Conservation (phyloP, 2,888 invertebrate genomes). For the Drosophila nr. fundita region DNA sequence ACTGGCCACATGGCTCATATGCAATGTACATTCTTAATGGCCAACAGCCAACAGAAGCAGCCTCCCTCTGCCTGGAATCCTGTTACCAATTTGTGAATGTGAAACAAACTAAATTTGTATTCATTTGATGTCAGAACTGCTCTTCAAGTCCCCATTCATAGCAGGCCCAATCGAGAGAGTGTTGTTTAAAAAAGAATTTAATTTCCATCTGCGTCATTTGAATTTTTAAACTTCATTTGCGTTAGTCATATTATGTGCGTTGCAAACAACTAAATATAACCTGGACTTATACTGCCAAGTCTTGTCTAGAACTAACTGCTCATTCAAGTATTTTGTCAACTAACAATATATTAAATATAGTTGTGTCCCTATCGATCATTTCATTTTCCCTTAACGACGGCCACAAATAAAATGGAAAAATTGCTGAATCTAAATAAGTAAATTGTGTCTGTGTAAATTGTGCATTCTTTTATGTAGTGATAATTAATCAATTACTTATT, state of each 20-base stretch:
- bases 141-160: not conserved
- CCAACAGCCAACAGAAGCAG: not conserved
- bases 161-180: too few relatives aligned
- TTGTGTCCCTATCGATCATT: not conserved
- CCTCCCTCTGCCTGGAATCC: not conserved
- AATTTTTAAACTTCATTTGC: not conserved
- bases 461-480: slow-evolving; percentile 20
- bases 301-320: not conserved
- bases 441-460: slow-evolving; percentile 2
- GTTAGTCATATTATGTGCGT: not conserved
- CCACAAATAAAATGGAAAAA: slow-evolving; percentile 33
- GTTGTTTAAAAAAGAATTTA: not conserved
- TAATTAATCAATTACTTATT: slow-evolving; percentile 57
- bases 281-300: not conserved
- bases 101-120: slow-evolving; percentile 39
- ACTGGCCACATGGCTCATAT: slow-evolving; percentile 46
- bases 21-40: slow-evolving; percentile 37
- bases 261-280: not conserved
- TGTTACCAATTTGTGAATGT: slow-evolving; percentile 16
- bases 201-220: not conserved
- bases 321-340: not conserved
- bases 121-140: slow-evolving; percentile 10
- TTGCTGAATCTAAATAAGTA: slow-evolving; percentile 37
- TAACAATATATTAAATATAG: too few relatives aligned
- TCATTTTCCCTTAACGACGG: slow-evolving; percentile 2